These are phyloP conservation scores for Netta rufina DNA, from an alignment of 2,797 vertebrate species.

Conservation along the genomic window DNA sequence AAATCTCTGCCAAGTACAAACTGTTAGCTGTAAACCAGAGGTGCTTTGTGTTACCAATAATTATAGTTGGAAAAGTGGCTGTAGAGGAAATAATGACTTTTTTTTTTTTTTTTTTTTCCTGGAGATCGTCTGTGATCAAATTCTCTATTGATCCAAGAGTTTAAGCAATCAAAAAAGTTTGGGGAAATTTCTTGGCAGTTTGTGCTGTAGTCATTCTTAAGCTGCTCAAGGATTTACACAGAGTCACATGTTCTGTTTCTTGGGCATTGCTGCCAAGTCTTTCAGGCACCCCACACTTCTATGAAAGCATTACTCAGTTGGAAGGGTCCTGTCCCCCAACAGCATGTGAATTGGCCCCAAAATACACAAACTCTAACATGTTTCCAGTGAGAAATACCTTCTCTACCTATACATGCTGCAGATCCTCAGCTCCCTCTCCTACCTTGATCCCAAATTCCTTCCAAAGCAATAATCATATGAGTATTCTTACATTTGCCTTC, in stretches of 20 bases:
- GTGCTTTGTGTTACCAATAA: not conserved
- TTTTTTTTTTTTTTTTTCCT: conserved; percentile 1
- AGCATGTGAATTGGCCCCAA: not conserved
- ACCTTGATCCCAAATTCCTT: not conserved
- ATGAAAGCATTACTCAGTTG: not conserved
- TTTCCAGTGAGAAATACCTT: not conserved
- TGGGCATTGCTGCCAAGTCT: not conserved
- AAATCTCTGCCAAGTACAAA: not conserved
- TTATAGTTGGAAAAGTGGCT: not conserved
- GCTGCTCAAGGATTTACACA: not conserved
- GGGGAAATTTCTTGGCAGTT: not conserved
- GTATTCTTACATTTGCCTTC: not conserved
- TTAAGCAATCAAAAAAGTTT: not conserved
- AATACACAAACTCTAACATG: not conserved
- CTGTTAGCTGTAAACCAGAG: not conserved
- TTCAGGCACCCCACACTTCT: not conserved
- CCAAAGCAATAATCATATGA: not conserved
- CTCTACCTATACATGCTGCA: not conserved
- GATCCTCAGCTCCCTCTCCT: not conserved
- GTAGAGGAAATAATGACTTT: not conserved
- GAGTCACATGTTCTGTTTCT: not conserved
- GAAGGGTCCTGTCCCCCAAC: not conserved
- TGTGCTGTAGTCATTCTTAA: not conserved
- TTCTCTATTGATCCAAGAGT: not conserved
- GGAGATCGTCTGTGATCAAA: not conserved